Base-by-base conservation (phyloP, 2,113 vertebrate genomes). In the Cairina moschata region DNA sequence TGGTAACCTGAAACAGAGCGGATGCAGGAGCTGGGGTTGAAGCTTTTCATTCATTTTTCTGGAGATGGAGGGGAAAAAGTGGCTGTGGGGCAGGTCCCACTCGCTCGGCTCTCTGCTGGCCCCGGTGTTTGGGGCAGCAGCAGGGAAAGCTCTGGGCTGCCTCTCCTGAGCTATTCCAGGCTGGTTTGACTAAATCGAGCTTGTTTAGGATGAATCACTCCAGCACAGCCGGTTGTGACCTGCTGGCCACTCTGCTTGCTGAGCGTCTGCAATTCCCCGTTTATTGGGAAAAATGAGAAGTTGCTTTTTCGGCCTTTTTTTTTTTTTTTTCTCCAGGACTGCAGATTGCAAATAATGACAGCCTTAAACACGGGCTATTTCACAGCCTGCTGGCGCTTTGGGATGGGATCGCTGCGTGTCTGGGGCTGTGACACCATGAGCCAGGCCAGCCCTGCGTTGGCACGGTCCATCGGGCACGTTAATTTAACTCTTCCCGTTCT, bases 241-340 rank as follows among this genome's bases (percentile, higher is more conserved):
- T 34, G 88, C 73, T 93, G 73, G 76, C 72, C 93, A 28, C 69
- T 1, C 7, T 20, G 80, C 90, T 81, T 44, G 65, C 85, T 86
- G 92, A 93, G 90, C 63, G 50, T 67, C 86, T 81, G 76, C 85
- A 65, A 58, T 77, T 90, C 76, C 32, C 52, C 65, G 77, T 94
- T 86, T 81, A 83, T 68, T 38, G 62, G 56, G 71, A 46, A 78
- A 91, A 91, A 74, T 7, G 63, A 83, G 68, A 88, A 90, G 85
- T 77, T 91, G 50, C 67, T 83, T 91, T 92, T 91, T 63, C 87
- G 92, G 82, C 82, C 75, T 92, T 92, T 80, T 92, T 79, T 92
- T 77, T 92, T 79, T 92, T 79, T 92, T 76, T 92, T 79, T 56
- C 72, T 66, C 55, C 1, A 3, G 67, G 75, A 74, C 90, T 65